phyloP scores from a whole-genome alignment of 2,113 vertebrate genomes.

The Aptenodytes patagonicus region DNA sequence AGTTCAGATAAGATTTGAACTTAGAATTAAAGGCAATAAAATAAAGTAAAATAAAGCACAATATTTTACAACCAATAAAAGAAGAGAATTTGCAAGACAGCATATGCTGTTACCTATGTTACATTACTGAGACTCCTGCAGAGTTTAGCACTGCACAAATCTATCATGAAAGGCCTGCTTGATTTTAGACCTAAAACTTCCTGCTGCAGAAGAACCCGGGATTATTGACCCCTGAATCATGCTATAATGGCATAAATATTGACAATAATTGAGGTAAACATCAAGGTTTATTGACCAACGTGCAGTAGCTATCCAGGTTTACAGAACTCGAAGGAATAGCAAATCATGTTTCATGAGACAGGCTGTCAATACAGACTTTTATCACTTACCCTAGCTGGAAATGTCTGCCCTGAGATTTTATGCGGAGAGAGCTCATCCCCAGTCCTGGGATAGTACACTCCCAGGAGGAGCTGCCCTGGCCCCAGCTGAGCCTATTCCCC shows the following conservation, averaged over 20 bases:
- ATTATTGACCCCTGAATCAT: neutral
- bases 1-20: neutral
- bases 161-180: neutral
- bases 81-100: neutral
- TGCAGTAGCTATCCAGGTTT: neutral
- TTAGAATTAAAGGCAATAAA: neutral
- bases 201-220: neutral
- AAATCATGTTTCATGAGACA: neutral
- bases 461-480: neutral
- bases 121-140: neutral
- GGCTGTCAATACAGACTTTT: neutral
- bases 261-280: neutral
- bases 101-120: neutral
- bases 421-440: accelerated
- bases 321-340: neutral
- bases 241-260: neutral
- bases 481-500: neutral
- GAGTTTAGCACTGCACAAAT: neutral
- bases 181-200: neutral
- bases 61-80: neutral
- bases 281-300: neutral
- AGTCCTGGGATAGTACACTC: accelerated
- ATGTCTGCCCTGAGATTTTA: neutral
- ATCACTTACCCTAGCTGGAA: neutral
- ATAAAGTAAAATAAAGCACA: neutral